Evolutionary conservation across 2,113 vertebrate species (phyloP), one percentile per base, ranked within the genome.

Genomic region (Mystacornis crossleyi): DNA sequence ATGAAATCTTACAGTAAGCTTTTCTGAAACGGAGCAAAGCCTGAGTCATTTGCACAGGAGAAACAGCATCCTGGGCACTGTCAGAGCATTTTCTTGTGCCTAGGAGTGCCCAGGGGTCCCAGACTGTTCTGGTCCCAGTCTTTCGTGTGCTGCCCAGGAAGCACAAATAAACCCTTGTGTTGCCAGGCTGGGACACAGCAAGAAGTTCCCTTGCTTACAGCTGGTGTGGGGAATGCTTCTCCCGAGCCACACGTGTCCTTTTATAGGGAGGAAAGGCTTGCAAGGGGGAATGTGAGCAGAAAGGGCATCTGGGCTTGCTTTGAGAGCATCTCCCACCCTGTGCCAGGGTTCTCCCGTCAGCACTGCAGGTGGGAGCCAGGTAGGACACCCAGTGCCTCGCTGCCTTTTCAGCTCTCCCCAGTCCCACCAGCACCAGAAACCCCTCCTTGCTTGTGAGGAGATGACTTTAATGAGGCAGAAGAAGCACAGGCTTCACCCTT

Each of bases 71-170:
- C 3, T 21, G 67, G 42, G 38, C 34, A 78, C 74, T 67, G 18
- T 25, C 34, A 71, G 42, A 81, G 57, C 18, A 16, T 69, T n/a
- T 75, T 8, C 25, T 42, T 33, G 21, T n/a, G 26, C 13, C 6
- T 26, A 29, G 42, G 29, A 61, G 6, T 4, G 3, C 42, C 28
- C 19, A 34, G 58, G 4, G 12, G 10, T 42, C 24, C 70, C 47
- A 25, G 29, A 24, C 9, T 31, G 9, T 62, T 47, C 42, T 71
- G 65, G 6, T 58, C 36, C 43, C 40, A 13, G 24, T 26, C 18
- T 28, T 28, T 29, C 0, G 0, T 34, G 23, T 31, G 8, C 19
- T 4, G 7, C 43, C 29, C 54, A 43, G n/a, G 33, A 60, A 74
- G 58, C n/a, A 38, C 67, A 86, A 81, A 70, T 29, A 57, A 64